Percentiles rank a stretch among this genome's conserved stretches.
Conservation (phyloP, 2,797 vertebrate species). For the Takifugu ocellatus region DNA sequence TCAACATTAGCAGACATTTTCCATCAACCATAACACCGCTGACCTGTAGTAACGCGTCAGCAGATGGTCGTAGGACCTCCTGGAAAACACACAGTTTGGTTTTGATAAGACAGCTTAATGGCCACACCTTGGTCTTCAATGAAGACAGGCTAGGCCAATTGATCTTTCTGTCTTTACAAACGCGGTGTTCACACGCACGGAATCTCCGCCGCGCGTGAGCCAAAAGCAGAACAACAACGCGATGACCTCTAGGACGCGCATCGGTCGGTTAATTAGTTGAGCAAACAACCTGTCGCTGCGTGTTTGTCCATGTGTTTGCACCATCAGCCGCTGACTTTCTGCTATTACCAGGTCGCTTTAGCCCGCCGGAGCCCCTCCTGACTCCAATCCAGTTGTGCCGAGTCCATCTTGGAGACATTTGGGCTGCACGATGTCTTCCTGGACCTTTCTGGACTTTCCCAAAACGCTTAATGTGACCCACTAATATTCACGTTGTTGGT, state of each 20-base stretch:
- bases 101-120: conserved; percentile 62
- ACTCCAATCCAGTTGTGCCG: conserved; percentile 1
- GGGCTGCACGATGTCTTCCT: conserved; percentile 12
- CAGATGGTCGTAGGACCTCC: conserved; percentile 16
- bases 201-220: too few species aligned
- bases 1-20: conserved; percentile 26
- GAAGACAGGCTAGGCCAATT: conserved; percentile 52
- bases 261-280: not conserved
- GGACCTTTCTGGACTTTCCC: conserved; percentile 45
- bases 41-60: conserved; percentile 8
- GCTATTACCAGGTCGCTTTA: conserved; percentile 3
- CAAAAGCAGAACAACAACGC: too few species aligned
- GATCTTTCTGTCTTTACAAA: conserved; percentile 27
- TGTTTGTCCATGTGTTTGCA: conserved; percentile 2
- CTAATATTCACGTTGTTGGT: conserved; percentile 4
- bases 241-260: not conserved
- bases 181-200: not conserved
- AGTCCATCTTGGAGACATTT: conserved; percentile 22
- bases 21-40: conserved; percentile 14
- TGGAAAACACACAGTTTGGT: conserved; percentile 36
- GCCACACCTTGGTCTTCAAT: conserved; percentile 75
- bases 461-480: conserved; percentile 26
- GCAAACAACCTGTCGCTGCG: conserved; percentile 1
- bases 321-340: conserved; percentile 7
- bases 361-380: not conserved